A percentile compares a stretch with the other conserved stretches of the same genome.
Conservation (phyloP, 2,113 vertebrate genomes). For the Gila orcuttii region DNA sequence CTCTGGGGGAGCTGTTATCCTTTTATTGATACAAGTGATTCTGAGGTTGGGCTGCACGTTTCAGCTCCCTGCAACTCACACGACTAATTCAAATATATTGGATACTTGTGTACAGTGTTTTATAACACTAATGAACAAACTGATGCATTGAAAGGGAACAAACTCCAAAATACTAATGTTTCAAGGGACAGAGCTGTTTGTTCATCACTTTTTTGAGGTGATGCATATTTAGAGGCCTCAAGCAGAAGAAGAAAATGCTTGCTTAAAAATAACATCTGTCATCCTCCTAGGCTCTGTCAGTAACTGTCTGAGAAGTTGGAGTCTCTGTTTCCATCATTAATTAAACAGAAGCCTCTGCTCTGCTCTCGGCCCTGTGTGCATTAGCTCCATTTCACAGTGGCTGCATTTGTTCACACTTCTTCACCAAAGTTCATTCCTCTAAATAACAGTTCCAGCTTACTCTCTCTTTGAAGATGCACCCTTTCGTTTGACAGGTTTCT, state of each 20-base stretch:
- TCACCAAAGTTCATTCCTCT: conserved; percentile 58
- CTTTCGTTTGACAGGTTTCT: conserved; percentile 19
- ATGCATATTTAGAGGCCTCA: conserved; percentile 4
- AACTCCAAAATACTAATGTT: background rate
- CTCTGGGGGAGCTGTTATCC: conserved; percentile 57
- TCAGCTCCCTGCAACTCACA: background rate
- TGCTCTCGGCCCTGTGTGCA: conserved; percentile 64
- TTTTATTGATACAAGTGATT: conserved; percentile 25
- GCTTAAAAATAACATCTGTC: conserved; percentile 71
- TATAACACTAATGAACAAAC: background rate
- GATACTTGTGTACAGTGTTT: background rate
- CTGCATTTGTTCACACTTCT: conserved; percentile 63
- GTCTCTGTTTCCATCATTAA: conserved; percentile 75
- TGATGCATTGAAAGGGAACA: background rate
- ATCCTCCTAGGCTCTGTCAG: conserved; percentile 64
- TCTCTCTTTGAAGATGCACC: background rate
- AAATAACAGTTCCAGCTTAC: background rate
- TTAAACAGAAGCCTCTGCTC: conserved; percentile 67
- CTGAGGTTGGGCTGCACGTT: background rate
- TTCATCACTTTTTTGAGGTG: background rate
- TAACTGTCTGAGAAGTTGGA: conserved; percentile 71
- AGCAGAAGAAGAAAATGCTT: conserved; percentile 33
- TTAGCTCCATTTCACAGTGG: conserved; percentile 69
- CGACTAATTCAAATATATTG: background rate
- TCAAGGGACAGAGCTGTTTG: background rate